Evolutionary conservation across 1,140 invertebrate genomes (phyloP), one percentile per base, ranked within the genome.

Genomic region (Leptestheria dahalacensis): DNA sequence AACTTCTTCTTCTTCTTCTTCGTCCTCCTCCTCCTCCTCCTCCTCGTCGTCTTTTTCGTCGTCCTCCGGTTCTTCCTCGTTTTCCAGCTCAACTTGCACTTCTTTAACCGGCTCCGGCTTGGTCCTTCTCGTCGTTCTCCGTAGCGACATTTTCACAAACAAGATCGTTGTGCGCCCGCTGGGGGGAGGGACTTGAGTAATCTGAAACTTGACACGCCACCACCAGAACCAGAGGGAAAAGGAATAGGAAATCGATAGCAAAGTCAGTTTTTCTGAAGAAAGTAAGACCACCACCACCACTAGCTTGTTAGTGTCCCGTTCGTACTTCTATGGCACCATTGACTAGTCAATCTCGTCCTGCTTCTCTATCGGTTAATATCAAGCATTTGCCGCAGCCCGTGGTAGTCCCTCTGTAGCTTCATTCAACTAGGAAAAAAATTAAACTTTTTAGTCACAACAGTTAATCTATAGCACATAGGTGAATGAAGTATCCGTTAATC

Each of bases 41-140:
- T 4, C 26, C 15, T 29, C n/a, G 1, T 41, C 53, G n/a, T 55
- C 53, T 41, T n/a, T n/a, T 20, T 55, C 53, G 0, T 55, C 53
- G 3, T 29, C 53, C 0, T 55, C 53, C 2, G 23, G 15, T 6
- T 55, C 53, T 28, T 55, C 53, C 6, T 33, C 48, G n/a, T 50
- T 20, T 18, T 41, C 48, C 9, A 23, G 9, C 18, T 50, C 53
- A 29, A 11, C 28, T 23, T 55, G 26, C 21, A 29, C 53, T 41
- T 55, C 53, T 3, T 55, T 20, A 15, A n/a, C 53, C 2, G 51
- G 20, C 33, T 26, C 18, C 33, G 15, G 48, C 15, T n/a, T n/a
- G n/a, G 33, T n/a, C 53, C 53, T 26, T 25, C 33, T 55, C 1
- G 53, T 55, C n/a, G 26, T 21, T 41, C 26, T 41, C 53, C 53